Evolutionary conservation across 2,888 invertebrate species (phyloP).

Genomic region (Agonopterix alstromeriana): DNA sequence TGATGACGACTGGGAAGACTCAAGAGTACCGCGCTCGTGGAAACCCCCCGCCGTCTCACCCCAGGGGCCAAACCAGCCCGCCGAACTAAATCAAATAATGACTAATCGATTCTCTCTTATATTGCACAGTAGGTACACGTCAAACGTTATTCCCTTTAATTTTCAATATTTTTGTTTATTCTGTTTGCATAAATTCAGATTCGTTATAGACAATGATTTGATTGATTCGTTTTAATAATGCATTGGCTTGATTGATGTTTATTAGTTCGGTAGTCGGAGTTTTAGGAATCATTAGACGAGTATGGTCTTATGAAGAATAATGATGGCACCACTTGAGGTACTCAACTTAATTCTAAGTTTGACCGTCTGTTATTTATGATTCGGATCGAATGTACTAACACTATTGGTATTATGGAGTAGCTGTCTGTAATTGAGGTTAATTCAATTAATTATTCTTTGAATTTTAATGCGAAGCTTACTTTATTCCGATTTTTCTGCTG

Average conservation of each 20-base stretch:
- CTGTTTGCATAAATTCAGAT: conserved; percentile 69
- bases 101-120: conserved; percentile 74
- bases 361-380: conserved; percentile 62
- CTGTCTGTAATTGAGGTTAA: conserved; percentile 39
- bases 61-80: conserved; percentile 59
- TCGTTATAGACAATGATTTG: conserved; percentile 70
- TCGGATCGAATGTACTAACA: conserved; percentile 37
- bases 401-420: conserved; percentile 37
- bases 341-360: conserved; percentile 68
- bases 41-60: conserved; percentile 61
- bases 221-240: conserved; percentile 72
- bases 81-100: conserved; percentile 77
- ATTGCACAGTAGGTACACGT: conserved; percentile 77
- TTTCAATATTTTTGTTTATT: conserved; percentile 62
- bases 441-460: conserved; percentile 36
- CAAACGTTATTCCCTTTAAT: conserved; percentile 72
- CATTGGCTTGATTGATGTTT: conserved; percentile 72
- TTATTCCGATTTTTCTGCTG: too few relatives aligned
- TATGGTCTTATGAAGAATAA: conserved; percentile 71
- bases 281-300: conserved; percentile 70
- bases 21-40: conserved; percentile 54
- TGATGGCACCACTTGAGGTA: conserved; percentile 57
- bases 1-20: conserved; percentile 60
- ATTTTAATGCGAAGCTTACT: too few relatives aligned
- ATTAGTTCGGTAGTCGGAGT: conserved; percentile 75